Conservation (phyloP, 2,113 vertebrate species). For the Polyodon spathula region DNA sequence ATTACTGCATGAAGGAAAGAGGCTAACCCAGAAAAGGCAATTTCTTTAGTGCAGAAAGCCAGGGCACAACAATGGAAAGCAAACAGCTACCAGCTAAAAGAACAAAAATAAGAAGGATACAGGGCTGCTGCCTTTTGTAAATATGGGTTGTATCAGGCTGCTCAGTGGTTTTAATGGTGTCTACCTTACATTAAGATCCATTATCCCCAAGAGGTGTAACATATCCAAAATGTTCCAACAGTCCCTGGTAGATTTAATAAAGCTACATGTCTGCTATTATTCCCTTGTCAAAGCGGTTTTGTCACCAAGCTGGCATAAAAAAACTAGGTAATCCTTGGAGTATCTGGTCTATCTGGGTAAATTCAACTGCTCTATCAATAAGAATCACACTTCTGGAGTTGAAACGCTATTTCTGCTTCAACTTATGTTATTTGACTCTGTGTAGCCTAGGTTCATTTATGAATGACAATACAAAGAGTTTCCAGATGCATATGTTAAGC, state of each 20-base stretch:
- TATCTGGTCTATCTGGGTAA: no score
- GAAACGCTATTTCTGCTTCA: no score
- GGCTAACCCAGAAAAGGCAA: neutral
- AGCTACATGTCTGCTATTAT: neutral
- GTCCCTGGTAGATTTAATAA: neutral
- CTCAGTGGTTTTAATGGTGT: neutral
- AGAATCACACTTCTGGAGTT: no score
- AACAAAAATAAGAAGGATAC: neutral
- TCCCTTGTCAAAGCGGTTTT: no score
- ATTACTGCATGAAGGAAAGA: constrained; percentile 5
- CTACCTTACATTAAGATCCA: neutral
- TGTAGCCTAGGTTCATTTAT: no score
- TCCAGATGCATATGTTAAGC: no score
- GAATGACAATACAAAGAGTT: no score
- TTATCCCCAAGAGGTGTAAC: neutral
- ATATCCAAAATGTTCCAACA: neutral
- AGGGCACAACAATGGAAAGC: constrained; percentile 3
- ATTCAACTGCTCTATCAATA: no score
- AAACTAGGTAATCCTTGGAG: no score
- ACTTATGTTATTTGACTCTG: no score
- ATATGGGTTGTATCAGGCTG: neutral
- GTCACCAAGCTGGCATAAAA: no score
- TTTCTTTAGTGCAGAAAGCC: neutral
- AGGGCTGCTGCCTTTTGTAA: neutral
- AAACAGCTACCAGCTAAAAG: neutral